Evolutionary conservation across 2,797 vertebrate genomes (phyloP), one percentile per base, ranked within the genome.

Genomic region (Schizopygopsis pylzovi): DNA sequence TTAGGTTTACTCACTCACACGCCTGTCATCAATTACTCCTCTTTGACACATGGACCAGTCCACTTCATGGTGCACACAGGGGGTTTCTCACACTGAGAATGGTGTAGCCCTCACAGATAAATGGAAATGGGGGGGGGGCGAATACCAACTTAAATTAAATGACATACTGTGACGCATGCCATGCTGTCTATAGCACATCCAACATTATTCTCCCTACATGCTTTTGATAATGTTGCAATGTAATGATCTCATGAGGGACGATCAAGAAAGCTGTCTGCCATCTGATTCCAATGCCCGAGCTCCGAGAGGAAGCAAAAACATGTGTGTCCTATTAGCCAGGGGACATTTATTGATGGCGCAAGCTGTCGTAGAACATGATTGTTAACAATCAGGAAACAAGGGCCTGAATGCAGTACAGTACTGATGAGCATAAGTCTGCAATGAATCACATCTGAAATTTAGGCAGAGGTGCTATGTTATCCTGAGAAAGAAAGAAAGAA

Each of bases 341-440:
- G 90, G 93, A 88, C 78, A 90, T 94, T 93, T 94, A 94, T 94
- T 94, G 94, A 93, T 92, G 91, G 92, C 83, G 78, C 87, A 93
- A 71, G 84, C 84, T 81, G 84, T 80, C 68, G 79, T 85, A 80
- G 84, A 85, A 85, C 84, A 81, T 85, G 84, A 85, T 81, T 81
- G 77, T 81, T 85, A 75, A 85, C 84, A 80, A 85, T 85, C 84
- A 81, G 68, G 56, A 73, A 81, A 85, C 84, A 85, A 80, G 77
- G 68, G 59, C 68, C 49, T 71, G 67, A 49, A 56, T 56, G 80
- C 47, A 25, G 33, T 43, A 82, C 67, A 82, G 49, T 71, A 82
- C 65, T 71, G 80, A 82, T 82, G 80, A 82, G 80, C 47, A 56
- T 18, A 39, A 39, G 47, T 82, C 80, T 70, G 49, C 22, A 41